Evolutionary conservation across 2,113 vertebrate species (phyloP).

Genomic region (Thryonomys swinderianus): DNA sequence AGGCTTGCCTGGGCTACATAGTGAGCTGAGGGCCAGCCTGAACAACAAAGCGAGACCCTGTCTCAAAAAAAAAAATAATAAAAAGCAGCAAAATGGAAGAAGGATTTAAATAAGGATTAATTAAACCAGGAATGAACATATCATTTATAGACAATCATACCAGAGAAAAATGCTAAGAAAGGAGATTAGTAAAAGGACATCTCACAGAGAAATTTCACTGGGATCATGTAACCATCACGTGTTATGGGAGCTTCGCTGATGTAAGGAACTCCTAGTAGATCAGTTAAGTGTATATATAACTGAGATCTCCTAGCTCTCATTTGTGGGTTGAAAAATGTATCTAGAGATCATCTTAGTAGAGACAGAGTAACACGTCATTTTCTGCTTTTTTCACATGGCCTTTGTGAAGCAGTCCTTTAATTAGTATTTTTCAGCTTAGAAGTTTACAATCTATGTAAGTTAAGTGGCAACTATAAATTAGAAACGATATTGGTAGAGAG

Average conservation of each 20-base stretch:
- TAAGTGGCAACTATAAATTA: neutral
- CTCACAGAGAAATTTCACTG: neutral
- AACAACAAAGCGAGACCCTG: too few relatives aligned
- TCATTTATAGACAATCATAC: neutral
- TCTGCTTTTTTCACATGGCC: neutral
- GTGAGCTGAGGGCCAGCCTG: too few relatives aligned
- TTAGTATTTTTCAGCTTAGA: neutral
- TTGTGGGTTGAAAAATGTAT: neutral
- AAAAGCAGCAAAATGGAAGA: too few relatives aligned
- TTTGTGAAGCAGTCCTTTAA: neutral
- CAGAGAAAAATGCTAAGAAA: neutral
- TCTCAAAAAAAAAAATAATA: too few relatives aligned
- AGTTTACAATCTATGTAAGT: constrained; percentile 3
- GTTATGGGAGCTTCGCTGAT: neutral
- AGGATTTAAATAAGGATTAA: too few relatives aligned
- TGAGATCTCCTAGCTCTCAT: neutral
- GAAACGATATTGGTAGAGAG: neutral
- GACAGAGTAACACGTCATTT: neutral
- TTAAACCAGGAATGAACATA: constrained; percentile 3
- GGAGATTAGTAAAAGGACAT: constrained; percentile 12
- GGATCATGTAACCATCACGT: neutral
- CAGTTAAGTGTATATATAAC: too few relatives aligned
- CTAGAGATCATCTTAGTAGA: neutral
- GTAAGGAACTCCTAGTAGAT: neutral
- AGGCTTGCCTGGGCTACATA: too few relatives aligned